These are phyloP conservation scores for Ceyx cyanopectus DNA, from an alignment of 2,113 vertebrate species.

Conservation along the genomic window DNA sequence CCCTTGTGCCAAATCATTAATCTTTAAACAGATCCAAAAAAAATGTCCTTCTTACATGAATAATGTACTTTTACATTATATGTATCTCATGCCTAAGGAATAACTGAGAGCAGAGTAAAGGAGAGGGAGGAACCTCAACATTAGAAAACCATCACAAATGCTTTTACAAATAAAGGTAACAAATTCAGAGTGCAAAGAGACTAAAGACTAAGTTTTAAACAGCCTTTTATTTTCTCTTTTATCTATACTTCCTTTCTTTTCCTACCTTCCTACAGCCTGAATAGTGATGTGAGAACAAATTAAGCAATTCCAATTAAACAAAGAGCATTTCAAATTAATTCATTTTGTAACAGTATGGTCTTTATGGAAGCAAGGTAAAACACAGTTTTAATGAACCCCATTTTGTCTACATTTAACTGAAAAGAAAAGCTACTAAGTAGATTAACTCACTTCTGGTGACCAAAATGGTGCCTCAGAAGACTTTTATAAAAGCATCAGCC, in stretches of 20 bases:
- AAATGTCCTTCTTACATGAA: neutral
- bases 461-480: no score
- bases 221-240: neutral
- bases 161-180: neutral
- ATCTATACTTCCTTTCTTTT: neutral
- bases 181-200: neutral
- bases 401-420: no score
- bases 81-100: neutral
- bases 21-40: neutral
- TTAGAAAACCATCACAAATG: neutral
- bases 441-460: no score
- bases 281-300: neutral
- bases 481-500: no score
- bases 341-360: neutral
- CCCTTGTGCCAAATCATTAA: neutral
- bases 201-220: neutral
- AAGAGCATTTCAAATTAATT: constrained; percentile 5
- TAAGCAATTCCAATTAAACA: neutral
- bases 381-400: no score
- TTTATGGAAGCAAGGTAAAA: neutral
- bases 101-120: neutral
- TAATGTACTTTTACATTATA: neutral
- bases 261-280: neutral
- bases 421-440: no score
- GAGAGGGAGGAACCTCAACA: neutral